phyloP scores from a whole-genome alignment of 1,140 invertebrate species.

The Cotesia vestalis region DNA sequence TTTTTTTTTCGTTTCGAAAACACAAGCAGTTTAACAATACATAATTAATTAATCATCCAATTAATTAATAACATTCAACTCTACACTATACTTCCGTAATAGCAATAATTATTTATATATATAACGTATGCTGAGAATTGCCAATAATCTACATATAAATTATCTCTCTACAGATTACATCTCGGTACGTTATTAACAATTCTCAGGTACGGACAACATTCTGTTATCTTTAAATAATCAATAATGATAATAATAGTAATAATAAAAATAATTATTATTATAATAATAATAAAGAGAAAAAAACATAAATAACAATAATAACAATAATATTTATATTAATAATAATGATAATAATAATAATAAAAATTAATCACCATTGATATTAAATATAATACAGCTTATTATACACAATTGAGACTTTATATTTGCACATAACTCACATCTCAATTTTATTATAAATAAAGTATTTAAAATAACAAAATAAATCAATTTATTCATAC shows the following conservation, averaged over 20 bases:
- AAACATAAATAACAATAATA: constrained; percentile 15
- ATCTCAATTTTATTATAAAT: background rate
- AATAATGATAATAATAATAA: constrained; percentile 13
- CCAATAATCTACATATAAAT: background rate
- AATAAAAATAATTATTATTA: background rate
- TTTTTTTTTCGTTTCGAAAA: constrained; percentile 44
- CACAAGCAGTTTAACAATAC: constrained; percentile 57
- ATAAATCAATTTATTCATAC: too few relatives aligned
- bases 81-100: constrained; percentile 53
- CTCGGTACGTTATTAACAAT: background rate
- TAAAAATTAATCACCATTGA: constrained; percentile 9
- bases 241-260: background rate
- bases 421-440: constrained; percentile 38
- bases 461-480: constrained; percentile 11
- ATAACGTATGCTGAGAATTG: background rate
- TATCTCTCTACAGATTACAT: background rate
- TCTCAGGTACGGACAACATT: background rate
- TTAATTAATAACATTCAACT: constrained; percentile 51
- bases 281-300: background rate
- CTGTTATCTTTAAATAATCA: background rate
- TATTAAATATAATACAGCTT: constrained; percentile 61
- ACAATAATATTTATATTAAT: constrained; percentile 10
- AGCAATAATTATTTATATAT: constrained; percentile 45
- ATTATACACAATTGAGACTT: constrained; percentile 56
- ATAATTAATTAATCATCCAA: background rate